Evolutionary conservation across 2,888 invertebrate species (phyloP).

Genomic region (Julus scandinavius): DNA sequence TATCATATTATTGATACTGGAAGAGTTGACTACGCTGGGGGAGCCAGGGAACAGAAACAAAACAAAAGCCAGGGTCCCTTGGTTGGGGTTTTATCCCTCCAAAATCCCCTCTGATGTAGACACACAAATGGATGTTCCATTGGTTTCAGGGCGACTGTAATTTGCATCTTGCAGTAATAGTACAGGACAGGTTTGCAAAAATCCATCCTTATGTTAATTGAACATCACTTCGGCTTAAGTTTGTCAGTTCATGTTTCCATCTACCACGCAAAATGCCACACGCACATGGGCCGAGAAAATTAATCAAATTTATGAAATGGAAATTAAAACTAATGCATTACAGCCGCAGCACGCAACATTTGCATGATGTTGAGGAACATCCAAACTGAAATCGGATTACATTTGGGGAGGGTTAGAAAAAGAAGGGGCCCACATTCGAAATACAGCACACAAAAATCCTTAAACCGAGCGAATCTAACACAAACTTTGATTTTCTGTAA

Average conservation of each 20-base stretch:
- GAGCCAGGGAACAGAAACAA: background rate
- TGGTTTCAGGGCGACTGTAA: background rate
- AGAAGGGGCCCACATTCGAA: no score
- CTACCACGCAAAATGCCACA: background rate
- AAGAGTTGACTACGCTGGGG: background rate
- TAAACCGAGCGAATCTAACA: background rate
- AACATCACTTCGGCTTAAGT: background rate
- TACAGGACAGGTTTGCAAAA: background rate
- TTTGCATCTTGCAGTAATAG: background rate
- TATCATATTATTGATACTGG: slow-evolving; percentile 40
- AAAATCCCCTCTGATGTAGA: background rate
- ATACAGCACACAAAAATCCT: no score
- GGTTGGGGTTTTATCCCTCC: background rate
- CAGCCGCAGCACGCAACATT: background rate
- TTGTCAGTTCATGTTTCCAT: background rate
- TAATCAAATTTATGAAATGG: slow-evolving; percentile 18
- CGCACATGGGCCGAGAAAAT: background rate
- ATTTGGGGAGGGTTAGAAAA: no score
- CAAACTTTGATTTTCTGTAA: no score
- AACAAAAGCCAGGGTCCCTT: no score
- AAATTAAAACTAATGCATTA: slow-evolving; percentile 1
- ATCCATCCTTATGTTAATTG: background rate
- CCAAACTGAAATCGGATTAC: background rate
- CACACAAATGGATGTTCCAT: background rate
- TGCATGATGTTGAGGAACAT: background rate